These are phyloP conservation scores for Lagodon rhomboides DNA, from an alignment of 2,797 vertebrate species.

Conservation along the genomic window DNA sequence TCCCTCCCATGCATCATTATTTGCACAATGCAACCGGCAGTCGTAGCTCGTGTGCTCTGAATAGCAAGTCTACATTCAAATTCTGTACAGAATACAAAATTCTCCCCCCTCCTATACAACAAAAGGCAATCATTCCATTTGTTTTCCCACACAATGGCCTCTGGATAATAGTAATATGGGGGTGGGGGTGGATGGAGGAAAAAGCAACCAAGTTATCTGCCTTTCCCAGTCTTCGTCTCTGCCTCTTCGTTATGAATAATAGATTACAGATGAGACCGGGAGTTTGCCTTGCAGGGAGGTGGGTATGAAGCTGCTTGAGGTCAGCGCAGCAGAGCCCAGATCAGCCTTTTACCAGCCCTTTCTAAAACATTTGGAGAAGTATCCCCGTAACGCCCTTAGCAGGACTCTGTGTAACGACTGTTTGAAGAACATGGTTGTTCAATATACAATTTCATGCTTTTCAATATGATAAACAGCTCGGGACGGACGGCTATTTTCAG, in stretches of 20 bases:
- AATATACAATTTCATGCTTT: constrained; percentile 45
- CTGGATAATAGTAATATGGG: constrained; percentile 67
- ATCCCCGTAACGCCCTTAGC: constrained; percentile 51
- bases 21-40: constrained; percentile 73
- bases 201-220: constrained; percentile 73
- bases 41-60: constrained; percentile 66
- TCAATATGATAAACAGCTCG: constrained; percentile 38
- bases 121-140: constrained; percentile 82
- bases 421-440: constrained; percentile 59
- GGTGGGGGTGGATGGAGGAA: constrained; percentile 44
- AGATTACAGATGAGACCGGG: constrained; percentile 82
- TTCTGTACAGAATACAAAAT: constrained; percentile 74
- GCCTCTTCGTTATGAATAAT: constrained; percentile 83
- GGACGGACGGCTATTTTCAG: background rate
- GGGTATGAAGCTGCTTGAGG: constrained; percentile 68
- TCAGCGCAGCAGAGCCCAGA: constrained; percentile 61
- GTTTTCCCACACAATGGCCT: constrained; percentile 79
- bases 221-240: constrained; percentile 76
- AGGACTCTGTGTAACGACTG: constrained; percentile 52
- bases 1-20: constrained; percentile 76
- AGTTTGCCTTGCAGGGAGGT: constrained; percentile 73
- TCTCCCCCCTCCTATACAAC: constrained; percentile 54
- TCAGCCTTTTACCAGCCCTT: constrained; percentile 45
- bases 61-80: constrained; percentile 74
- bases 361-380: constrained; percentile 49